Base-by-base conservation (phyloP, 2,113 vertebrate genomes). In the Malurus melanocephalus region DNA sequence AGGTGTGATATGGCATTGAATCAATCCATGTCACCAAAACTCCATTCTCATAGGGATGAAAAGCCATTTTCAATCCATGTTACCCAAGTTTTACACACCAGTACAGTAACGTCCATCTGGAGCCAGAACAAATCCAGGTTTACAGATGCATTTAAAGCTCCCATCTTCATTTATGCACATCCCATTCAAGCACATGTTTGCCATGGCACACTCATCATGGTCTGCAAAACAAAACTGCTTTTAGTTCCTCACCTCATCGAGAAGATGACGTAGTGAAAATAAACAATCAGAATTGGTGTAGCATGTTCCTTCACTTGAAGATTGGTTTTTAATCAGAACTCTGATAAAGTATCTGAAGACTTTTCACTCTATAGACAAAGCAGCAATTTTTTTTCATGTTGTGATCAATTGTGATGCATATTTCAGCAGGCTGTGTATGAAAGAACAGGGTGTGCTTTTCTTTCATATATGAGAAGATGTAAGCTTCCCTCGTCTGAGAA, bases 151-250 rank as follows among this genome's bases (percentile, higher is more conserved):
- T 91, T 97, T 98, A 77, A 98, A 98, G 88, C 98, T 98, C 20
- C 98, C 98, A 65, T 98, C 97, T 74, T 98, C 97, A 45, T 98
- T 98, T 94, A 98, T 98, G 83, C 98, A 98, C 98, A 98, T 98
- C 51, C 98, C 97, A 76, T 98, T 98, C 80, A 98, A 93, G 82
- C 98, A 98, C 96, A 98, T 97, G 86, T 97, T 98, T 93, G 95
- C 95, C 13, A 93, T 93, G 33, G 97, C 93, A 92, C 97, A 98
- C 80, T 98, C 97, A 74, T 98, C 97, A 1, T 97, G 96, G 84
- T 98, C 98, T 98, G 81, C 16, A 91, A 91, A 85, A 60, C 28
- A 64, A 69, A 82, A 81, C 4, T 33, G 35, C 13, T 65, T 60
- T 51, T 11, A 18, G 10, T 16, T 52, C 24, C 42, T 35, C 26